Base-by-base conservation (phyloP, 2,797 vertebrate species). In the Crax fasciolata region DNA sequence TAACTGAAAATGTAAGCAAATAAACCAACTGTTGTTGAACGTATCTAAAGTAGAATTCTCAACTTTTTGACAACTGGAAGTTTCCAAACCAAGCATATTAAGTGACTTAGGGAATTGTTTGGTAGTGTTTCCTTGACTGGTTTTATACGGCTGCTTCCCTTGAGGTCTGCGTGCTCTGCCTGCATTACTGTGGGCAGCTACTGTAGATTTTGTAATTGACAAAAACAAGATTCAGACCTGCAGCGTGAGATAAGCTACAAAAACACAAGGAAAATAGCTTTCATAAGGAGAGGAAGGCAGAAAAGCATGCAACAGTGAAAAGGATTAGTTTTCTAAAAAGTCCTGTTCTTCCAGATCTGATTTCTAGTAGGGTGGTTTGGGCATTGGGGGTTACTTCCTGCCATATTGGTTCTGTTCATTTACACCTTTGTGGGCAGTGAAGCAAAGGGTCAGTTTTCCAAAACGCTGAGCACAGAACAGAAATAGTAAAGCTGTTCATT, bases 401-500 rank as follows among this genome's bases (percentile, higher is more conserved):
- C 90, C 23, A 21, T 24, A 6, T 52, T 82, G 59, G 38, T 68
- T 74, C 24, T 67, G 75, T 80, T 65, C 5, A 5, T 78, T 80
- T 90, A 17, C 58, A 3, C 54, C 38, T 62, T 72, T 70, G 18
- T 30, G 82, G 65, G 44, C n/a, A 46, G 46, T 55, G 87, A 65
- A 95, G 58, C 51, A 81, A 54, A 41, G 65, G 54, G 43, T 89
- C 55, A 46, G 51, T 81, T 85, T 94, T 35, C 91, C 41, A 39
- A 83, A 10, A 55, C 43, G 39, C 51, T 41, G 77, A 43, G 62
- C 41, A 74, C 57, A 58, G 20, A 24, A 52, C 63, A 62, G 32
- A 59, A 90, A 76, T 19, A 82, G 30, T 32, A 90, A 96, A 95
- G 63, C 87, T 55, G 71, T 90, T 93, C 87, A 57, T 79, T 89